Percentiles rank a stretch among this genome's conserved stretches.
Conservation (phyloP, 2,888 invertebrate genomes). For the Cheiracanthium punctorium region DNA sequence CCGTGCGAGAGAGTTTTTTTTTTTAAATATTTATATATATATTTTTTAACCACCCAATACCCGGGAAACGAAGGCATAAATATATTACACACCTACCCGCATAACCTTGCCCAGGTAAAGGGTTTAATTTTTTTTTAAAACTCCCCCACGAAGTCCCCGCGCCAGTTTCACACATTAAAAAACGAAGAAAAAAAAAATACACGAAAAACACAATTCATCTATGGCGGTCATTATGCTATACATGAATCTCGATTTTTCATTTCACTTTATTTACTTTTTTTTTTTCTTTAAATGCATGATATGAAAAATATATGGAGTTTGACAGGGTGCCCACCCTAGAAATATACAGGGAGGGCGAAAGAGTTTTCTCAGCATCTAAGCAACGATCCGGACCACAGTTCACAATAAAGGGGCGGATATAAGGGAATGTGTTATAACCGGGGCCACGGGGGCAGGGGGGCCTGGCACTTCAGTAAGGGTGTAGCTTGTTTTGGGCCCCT, state of each 20-base stretch:
- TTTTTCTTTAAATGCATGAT: slow-evolving; percentile 68
- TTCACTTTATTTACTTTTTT: too few relatives aligned
- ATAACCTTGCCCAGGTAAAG: slow-evolving; percentile 40
- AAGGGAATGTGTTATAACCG: not conserved
- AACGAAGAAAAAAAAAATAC: slow-evolving; percentile 51
- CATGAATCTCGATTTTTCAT: slow-evolving; percentile 60
- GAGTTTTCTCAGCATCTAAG: slow-evolving; percentile 50
- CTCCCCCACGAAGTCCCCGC: not conserved
- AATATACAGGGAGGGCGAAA: slow-evolving; percentile 22
- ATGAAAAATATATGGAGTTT: slow-evolving; percentile 70
- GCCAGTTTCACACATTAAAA: slow-evolving; percentile 36
- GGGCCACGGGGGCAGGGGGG: slow-evolving; percentile 35
- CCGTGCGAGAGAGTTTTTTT: not conserved
- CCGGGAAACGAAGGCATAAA: slow-evolving; percentile 60
- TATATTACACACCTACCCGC: slow-evolving; percentile 70
- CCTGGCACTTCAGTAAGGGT: slow-evolving; percentile 70
- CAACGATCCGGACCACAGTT: slow-evolving; percentile 67
- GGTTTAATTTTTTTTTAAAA: not conserved
- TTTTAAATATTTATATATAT: not conserved
- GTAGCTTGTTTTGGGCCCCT: slow-evolving; percentile 67
- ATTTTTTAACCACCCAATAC: not conserved
- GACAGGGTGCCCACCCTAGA: slow-evolving; percentile 39
- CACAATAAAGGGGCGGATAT: slow-evolving; percentile 30
- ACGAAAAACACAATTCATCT: slow-evolving; percentile 56
- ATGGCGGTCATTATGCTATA: slow-evolving; percentile 64